phyloP scores from a whole-genome alignment of 64 coral and sea anemone species.

The Pachyseris speciosa region DNA sequence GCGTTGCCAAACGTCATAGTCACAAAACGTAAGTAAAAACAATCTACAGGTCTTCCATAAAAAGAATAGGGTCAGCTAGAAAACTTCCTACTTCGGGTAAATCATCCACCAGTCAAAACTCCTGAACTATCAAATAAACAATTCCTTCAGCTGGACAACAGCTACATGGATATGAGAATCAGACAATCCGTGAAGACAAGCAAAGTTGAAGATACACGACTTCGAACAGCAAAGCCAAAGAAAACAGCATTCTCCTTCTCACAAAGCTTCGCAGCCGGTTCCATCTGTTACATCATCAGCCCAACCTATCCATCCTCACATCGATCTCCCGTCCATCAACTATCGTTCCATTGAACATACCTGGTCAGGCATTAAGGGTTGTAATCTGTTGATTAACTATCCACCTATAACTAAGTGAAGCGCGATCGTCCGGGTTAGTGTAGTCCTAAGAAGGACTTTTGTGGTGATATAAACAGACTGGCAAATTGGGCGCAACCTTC shows the following conservation, averaged over 20 bases:
- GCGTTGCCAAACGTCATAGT: background rate
- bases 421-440: too few species aligned
- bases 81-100: background rate
- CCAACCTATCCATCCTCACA: slow-evolving; percentile 95
- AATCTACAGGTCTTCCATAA: background rate
- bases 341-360: slow-evolving; percentile 76
- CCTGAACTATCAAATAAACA: background rate
- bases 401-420: too few species aligned
- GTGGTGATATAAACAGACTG: too few species aligned
- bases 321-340: slow-evolving; percentile 96
- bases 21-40: background rate
- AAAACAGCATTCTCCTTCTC: background rate
- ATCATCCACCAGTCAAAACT: background rate
- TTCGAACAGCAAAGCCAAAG: background rate
- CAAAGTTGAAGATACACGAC: background rate
- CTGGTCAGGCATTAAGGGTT: slow-evolving; percentile 77
- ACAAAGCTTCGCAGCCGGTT: background rate
- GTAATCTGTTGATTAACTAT: background rate
- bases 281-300: slow-evolving; percentile 16
- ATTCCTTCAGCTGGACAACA: background rate
- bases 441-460: too few species aligned
- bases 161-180: background rate
- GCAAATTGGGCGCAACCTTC: too few species aligned
- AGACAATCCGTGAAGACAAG: background rate
- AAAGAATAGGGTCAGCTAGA: background rate